Percentiles rank a stretch among this genome's conserved stretches.
phyloP scores from a whole-genome alignment of 37 sponge, comb jelly and placozoan species.

The Mnemiopsis leidyi region DNA sequence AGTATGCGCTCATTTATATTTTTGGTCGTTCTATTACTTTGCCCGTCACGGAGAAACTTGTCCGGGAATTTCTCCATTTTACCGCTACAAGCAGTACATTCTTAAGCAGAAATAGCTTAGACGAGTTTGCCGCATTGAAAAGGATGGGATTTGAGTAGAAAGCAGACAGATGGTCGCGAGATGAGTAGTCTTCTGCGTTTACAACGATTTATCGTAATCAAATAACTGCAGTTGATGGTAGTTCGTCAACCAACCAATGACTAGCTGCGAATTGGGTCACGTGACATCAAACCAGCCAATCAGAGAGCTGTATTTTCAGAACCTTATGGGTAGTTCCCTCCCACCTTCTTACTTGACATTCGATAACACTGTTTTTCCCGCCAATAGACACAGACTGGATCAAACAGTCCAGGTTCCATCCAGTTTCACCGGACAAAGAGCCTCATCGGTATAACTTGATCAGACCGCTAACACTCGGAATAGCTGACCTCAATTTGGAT shows the following conservation, averaged over 20 bases:
- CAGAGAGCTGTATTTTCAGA: neutral
- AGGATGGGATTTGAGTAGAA: too few species aligned
- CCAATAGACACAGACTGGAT: neutral
- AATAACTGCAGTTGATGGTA: neutral
- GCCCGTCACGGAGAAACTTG: too few species aligned
- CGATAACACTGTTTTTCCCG: neutral
- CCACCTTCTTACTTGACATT: neutral
- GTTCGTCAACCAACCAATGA: neutral
- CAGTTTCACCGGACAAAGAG: neutral
- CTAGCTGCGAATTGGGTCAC: neutral
- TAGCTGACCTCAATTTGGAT: neutral
- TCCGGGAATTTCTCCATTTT: too few species aligned
- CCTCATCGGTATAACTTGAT: neutral
- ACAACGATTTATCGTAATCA: neutral
- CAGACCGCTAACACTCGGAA: neutral
- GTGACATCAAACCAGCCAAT: neutral
- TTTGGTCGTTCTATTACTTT: too few species aligned
- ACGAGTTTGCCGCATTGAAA: too few species aligned
- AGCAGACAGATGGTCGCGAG: too few species aligned
- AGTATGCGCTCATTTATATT: too few species aligned
- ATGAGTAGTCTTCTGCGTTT: neutral
- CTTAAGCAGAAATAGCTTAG: too few species aligned
- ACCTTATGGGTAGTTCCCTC: too few species aligned
- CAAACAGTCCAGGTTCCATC: neutral
- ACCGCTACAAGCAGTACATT: too few species aligned